These are phyloP conservation scores for Drosophila emarginata DNA, from an alignment of 2,888 invertebrate species.

Conservation along the genomic window DNA sequence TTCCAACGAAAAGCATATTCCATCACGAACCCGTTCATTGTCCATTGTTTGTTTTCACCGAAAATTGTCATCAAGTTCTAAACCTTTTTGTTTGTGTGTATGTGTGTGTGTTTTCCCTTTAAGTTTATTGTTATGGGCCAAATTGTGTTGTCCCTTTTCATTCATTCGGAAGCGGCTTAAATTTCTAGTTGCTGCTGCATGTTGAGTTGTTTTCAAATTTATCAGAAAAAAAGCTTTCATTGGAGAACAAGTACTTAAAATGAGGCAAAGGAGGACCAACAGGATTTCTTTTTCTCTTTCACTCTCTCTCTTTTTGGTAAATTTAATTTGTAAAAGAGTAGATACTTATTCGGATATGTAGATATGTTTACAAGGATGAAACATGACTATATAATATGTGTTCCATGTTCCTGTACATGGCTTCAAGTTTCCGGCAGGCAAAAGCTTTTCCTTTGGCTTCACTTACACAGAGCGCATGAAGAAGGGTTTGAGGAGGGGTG, in stretches of 20 bases:
- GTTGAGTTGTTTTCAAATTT: conserved; percentile 2
- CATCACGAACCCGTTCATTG: background rate
- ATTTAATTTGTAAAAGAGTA: background rate
- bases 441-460: conserved; percentile 6
- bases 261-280: background rate
- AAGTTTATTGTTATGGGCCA: background rate
- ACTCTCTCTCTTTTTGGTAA: background rate
- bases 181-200: conserved; percentile 5
- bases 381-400: background rate
- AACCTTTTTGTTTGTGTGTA: background rate
- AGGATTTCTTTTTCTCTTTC: background rate
- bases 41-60: background rate
- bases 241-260: background rate
- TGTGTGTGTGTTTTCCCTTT: background rate
- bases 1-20: background rate
- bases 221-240: background rate
- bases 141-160: conserved; percentile 7
- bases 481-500: background rate
- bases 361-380: background rate
- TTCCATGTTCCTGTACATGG: conserved; percentile 3
- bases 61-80: conserved; percentile 5
- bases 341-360: background rate
- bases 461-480: background rate
- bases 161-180: conserved; percentile 37
- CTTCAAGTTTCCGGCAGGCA: background rate